Conservation (phyloP, 2,888 invertebrate genomes). For the Cephus spinipes region DNA sequence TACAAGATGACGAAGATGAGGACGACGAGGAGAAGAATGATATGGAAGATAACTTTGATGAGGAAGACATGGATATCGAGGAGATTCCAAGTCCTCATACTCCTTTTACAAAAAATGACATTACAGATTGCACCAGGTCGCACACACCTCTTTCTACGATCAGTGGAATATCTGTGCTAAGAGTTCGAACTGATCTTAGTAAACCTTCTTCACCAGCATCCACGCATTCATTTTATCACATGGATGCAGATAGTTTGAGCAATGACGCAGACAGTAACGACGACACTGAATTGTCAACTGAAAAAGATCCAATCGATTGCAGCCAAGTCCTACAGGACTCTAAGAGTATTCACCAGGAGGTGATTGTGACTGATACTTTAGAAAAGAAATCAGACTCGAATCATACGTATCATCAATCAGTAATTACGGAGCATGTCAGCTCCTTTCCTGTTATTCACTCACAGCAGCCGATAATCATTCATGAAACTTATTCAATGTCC, state of each 20-base stretch:
- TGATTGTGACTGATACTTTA: conserved; percentile 19
- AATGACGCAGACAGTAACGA: conserved; percentile 50
- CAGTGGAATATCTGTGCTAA: conserved; percentile 54
- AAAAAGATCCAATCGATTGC: conserved; percentile 53
- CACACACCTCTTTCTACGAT: conserved; percentile 54
- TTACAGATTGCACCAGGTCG: conserved; percentile 40
- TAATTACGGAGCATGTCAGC: conserved; percentile 50
- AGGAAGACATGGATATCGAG: conserved; percentile 62
- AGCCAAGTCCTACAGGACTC: conserved; percentile 37
- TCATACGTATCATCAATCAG: conserved; percentile 46
- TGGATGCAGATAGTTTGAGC: conserved; percentile 47
- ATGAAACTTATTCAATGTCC: conserved; percentile 43
- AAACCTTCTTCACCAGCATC: conserved; percentile 64
- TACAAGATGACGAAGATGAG: conserved; percentile 53
- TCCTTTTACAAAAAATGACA: conserved; percentile 47
- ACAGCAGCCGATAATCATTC: conserved; percentile 44
- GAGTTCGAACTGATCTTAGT: conserved; percentile 58
- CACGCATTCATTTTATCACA: conserved; percentile 49
- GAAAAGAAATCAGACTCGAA: conserved; percentile 18
- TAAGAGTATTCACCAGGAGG: conserved; percentile 31
- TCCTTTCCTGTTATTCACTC: conserved; percentile 49
- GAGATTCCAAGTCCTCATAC: conserved; percentile 54
- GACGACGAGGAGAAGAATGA: conserved; percentile 64
- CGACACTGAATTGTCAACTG: conserved; percentile 29
- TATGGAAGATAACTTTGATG: conserved; percentile 66